Conservation (phyloP, 2,797 vertebrate genomes). For the Onychomys torridus region DNA sequence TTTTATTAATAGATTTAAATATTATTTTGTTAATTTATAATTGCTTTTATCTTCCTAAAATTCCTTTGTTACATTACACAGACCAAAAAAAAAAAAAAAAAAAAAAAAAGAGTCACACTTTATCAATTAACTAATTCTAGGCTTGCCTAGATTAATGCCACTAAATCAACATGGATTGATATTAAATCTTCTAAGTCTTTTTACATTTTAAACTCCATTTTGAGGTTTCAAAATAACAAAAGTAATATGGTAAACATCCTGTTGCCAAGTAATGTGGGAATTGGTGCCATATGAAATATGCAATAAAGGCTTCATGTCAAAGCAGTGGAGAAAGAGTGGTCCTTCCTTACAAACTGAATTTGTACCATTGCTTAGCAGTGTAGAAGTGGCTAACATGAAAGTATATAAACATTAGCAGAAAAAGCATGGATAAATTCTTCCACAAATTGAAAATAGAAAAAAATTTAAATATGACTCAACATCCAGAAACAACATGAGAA, state of each 20-base stretch:
- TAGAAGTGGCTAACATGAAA: not conserved
- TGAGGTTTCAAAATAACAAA: not conserved
- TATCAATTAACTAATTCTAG: conserved; percentile 45
- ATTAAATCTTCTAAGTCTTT: not conserved
- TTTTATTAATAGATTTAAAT: conserved; percentile 25
- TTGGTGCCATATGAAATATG: not conserved
- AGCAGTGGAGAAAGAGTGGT: conserved; percentile 3
- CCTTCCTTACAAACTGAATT: not conserved
- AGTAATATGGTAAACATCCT: not conserved
- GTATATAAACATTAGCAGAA: not conserved
- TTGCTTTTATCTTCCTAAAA: conserved; percentile 56
- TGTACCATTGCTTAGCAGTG: not conserved
- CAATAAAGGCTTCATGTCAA: conserved; percentile 32
- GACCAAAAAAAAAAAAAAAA: not conserved
- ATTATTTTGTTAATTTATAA: conserved; percentile 42
- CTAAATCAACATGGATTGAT: not conserved
- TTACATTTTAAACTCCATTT: conserved; percentile 14
- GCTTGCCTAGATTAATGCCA: conserved; percentile 24
- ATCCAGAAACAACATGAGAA: conserved; percentile 2
- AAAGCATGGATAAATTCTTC: not conserved
- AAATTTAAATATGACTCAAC: conserved; percentile 34
- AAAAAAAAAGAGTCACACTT: not conserved
- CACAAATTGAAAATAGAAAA: not conserved
- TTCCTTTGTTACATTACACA: not conserved
- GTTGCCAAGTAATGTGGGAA: not conserved